A percentile compares a stretch with the other conserved stretches of the same genome.
phyloP scores from a whole-genome alignment of 2,113 vertebrate species.

The Oncorhynchus mykiss region DNA sequence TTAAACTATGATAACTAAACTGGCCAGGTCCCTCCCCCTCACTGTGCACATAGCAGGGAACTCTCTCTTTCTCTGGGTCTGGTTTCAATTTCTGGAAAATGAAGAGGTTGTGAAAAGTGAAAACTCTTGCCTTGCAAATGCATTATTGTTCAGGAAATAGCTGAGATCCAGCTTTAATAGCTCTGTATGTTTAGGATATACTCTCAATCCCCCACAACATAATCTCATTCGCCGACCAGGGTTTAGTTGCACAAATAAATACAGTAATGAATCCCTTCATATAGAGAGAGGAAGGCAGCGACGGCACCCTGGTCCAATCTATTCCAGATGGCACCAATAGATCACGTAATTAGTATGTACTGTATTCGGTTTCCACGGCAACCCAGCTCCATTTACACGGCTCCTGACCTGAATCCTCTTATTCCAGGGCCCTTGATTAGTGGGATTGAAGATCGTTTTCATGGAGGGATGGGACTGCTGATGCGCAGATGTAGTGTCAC shows the following conservation, averaged over 20 bases:
- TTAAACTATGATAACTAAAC: slow-evolving; percentile 46
- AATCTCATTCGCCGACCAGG: slow-evolving; percentile 67
- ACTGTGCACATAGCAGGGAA: slow-evolving; percentile 33
- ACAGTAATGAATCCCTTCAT: slow-evolving; percentile 74
- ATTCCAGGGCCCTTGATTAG: slow-evolving; percentile 54
- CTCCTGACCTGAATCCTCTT: slow-evolving; percentile 40
- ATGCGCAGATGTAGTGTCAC: slow-evolving; percentile 68
- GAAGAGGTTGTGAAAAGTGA: slow-evolving; percentile 57
- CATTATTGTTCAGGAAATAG: slow-evolving; percentile 69
- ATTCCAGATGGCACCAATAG: slow-evolving; percentile 94
- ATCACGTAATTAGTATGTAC: slow-evolving; percentile 86
- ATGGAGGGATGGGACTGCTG: slow-evolving; percentile 40
- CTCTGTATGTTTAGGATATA: slow-evolving; percentile 65
- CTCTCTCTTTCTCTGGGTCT: slow-evolving; percentile 47
- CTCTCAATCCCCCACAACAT: slow-evolving; percentile 63
- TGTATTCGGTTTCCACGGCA: slow-evolving; percentile 84
- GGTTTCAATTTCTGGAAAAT: slow-evolving; percentile 75
- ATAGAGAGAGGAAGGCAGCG: slow-evolving; percentile 54
- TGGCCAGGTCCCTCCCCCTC: slow-evolving; percentile 31
- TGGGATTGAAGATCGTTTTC: slow-evolving; percentile 55
- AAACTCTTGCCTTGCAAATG: slow-evolving; percentile 67
- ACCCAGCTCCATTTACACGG: slow-evolving; percentile 61
- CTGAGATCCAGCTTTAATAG: slow-evolving; percentile 64
- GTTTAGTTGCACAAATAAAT: slow-evolving; percentile 90
- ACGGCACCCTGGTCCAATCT: slow-evolving; percentile 80